These are phyloP conservation scores for Hiodon alosoides DNA, from an alignment of 2,113 vertebrate genomes.

Conservation along the genomic window DNA sequence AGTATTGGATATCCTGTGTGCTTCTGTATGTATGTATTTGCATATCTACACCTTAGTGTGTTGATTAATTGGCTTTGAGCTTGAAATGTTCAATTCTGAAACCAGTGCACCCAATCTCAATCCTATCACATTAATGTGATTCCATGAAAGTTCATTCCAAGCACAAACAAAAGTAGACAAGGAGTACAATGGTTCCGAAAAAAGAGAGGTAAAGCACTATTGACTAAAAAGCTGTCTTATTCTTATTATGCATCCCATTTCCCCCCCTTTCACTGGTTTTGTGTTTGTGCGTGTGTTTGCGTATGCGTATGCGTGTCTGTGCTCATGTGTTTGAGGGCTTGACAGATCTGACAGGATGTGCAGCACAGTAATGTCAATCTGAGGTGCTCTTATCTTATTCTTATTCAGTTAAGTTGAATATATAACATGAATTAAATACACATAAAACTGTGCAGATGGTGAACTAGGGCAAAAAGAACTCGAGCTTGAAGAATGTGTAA, in stretches of 20 bases:
- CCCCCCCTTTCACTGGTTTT: no score
- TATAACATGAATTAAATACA: conserved; percentile 7
- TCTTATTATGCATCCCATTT: no score
- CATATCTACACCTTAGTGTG: not conserved
- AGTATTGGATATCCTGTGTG: not conserved
- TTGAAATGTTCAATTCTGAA: not conserved
- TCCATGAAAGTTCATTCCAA: not conserved
- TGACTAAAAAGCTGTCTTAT: no score
- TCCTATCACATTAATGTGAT: not conserved
- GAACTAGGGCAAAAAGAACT: conserved; percentile 36
- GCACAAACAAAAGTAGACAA: no score
- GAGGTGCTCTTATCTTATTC: not conserved
- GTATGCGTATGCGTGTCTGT: no score
- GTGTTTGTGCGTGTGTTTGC: not conserved
- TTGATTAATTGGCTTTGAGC: not conserved
- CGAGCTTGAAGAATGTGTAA: not conserved
- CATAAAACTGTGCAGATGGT: conserved; percentile 4
- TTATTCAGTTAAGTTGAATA: not conserved
- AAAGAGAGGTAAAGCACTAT: no score
- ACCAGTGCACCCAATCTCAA: not conserved
- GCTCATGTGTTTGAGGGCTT: no score
- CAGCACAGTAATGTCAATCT: not conserved
- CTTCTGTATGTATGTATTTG: not conserved
- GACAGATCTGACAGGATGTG: no score
- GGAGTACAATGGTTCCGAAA: no score